Percentiles rank a stretch among this genome's conserved stretches.
Evolutionary conservation across 2,797 vertebrate genomes (phyloP).

Genomic region (Picus viridis): DNA sequence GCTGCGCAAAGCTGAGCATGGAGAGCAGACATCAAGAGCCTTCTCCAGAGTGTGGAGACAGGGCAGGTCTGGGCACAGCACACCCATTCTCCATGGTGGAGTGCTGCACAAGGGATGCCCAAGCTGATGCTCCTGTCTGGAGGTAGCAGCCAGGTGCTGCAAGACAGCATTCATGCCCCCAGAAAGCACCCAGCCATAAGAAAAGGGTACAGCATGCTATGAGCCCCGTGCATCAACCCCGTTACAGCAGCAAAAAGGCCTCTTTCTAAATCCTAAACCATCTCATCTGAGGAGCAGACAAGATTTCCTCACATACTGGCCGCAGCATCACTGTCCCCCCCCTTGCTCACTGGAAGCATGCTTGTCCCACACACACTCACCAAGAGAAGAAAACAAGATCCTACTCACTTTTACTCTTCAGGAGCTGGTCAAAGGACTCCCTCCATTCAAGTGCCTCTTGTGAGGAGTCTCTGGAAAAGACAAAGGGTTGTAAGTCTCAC

Average conservation of each 20-base stretch:
- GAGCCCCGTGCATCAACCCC: neutral
- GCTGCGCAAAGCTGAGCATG: fast-evolving
- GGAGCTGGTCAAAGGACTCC: conserved; percentile 79
- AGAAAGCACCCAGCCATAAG: neutral
- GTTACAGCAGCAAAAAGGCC: neutral
- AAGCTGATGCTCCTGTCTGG: fast-evolving
- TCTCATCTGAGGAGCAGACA: neutral
- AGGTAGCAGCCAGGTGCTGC: fast-evolving
- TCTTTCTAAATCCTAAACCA: neutral
- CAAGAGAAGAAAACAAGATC: neutral
- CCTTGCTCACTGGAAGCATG: neutral
- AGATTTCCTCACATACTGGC: neutral
- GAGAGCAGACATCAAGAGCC: neutral
- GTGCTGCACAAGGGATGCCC: neutral
- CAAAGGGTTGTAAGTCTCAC: neutral
- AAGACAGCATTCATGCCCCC: fast-evolving
- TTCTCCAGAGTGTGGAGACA: neutral
- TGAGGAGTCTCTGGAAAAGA: conserved; percentile 72
- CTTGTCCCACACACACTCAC: neutral
- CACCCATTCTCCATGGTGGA: fast-evolving
- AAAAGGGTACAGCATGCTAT: neutral
- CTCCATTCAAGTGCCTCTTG: conserved; percentile 79
- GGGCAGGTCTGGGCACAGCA: fast-evolving
- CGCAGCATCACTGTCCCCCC: neutral
- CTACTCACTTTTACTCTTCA: conserved; percentile 83